Evolutionary conservation across 2,888 invertebrate species (phyloP).

Genomic region (Leuctra nigra): DNA sequence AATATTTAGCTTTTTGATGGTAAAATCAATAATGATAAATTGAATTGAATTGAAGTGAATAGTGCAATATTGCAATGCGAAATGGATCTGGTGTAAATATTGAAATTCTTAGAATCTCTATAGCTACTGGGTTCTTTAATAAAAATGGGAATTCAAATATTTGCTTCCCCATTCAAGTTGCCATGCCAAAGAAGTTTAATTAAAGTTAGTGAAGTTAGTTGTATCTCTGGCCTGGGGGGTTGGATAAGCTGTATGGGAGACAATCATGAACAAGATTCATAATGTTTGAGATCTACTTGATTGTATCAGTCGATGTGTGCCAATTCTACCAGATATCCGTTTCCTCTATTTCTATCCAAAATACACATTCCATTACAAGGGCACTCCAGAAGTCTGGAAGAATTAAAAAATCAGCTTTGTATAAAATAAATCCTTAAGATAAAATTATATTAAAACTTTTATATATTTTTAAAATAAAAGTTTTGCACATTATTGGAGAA

Average conservation of each 20-base stretch:
- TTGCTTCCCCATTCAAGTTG: conserved; percentile 14
- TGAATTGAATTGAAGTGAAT: not conserved
- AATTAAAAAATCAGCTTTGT: no score
- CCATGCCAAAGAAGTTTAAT: conserved; percentile 14
- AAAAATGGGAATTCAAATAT: conserved; percentile 15
- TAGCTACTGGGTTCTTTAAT: not conserved
- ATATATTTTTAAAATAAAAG: no score
- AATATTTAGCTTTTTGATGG: no score
- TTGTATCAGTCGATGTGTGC: conserved; percentile 13
- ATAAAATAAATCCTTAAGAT: no score
- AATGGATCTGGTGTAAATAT: not conserved
- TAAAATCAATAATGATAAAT: no score
- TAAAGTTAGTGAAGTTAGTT: conserved; percentile 13
- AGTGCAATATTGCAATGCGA: not conserved
- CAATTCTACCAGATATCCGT: not conserved
- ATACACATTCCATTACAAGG: no score
- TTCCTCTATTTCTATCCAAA: no score
- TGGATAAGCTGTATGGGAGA: not conserved
- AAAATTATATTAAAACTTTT: no score
- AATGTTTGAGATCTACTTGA: not conserved
- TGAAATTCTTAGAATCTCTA: no score
- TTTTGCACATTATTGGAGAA: no score
- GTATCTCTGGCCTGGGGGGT: not conserved
- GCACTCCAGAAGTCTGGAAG: no score
- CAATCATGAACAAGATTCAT: conserved; percentile 1